Conservation (phyloP, 1,140 invertebrate species). For the Bombus consobrinus region DNA sequence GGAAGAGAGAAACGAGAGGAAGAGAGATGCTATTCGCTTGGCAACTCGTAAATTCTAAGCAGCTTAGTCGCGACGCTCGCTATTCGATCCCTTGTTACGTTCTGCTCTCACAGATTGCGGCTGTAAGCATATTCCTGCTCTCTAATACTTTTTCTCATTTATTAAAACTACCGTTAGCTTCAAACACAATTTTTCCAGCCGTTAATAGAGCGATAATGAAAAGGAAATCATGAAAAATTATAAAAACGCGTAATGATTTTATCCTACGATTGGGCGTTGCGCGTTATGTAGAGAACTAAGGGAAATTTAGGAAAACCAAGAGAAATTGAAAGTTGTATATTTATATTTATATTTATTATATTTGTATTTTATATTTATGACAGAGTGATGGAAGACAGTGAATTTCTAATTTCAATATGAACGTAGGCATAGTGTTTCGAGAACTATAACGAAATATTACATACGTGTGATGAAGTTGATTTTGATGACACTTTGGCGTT, state of each 20-base stretch:
- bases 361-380: too few species aligned
- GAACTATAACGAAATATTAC: not conserved
- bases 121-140: not conserved
- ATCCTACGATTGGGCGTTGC: not conserved
- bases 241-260: not conserved
- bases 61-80: slow-evolving; percentile 57
- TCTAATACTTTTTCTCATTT: not conserved
- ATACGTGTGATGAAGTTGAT: not conserved
- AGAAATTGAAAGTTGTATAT: not conserved
- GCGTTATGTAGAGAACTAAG: too few species aligned
- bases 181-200: not conserved
- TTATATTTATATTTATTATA: too few species aligned
- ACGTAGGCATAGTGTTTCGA: not conserved
- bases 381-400: not conserved
- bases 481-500: too few species aligned
- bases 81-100: slow-evolving; percentile 42
- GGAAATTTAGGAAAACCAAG: too few species aligned
- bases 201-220: not conserved
- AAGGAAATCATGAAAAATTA: not conserved
- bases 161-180: not conserved
- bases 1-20: not conserved
- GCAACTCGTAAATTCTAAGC: slow-evolving; percentile 68
- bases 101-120: slow-evolving; percentile 9
- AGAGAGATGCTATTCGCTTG: slow-evolving; percentile 33
- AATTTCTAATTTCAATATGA: not conserved